Evolutionary conservation across 2,888 invertebrate genomes (phyloP).

Genomic region (Bombyx huttoni): DNA sequence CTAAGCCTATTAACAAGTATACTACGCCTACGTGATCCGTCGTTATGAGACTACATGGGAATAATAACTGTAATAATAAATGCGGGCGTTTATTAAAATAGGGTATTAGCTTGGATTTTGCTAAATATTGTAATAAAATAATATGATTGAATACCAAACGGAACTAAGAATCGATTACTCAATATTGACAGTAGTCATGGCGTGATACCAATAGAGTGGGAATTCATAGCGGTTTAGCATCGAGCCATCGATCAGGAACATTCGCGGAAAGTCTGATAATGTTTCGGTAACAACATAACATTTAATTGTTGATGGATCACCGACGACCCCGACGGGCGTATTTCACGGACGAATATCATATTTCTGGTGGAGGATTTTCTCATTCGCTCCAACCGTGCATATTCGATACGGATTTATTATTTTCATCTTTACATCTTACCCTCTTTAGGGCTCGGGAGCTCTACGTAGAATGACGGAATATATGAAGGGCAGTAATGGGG

Average conservation of each 20-base stretch:
- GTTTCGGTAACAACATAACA: conserved; percentile 57
- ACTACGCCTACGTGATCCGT: no score
- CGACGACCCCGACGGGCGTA: conserved; percentile 31
- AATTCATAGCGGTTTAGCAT: conserved; percentile 37
- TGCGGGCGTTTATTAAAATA: no score
- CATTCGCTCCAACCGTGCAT: conserved; percentile 53
- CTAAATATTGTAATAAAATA: neutral
- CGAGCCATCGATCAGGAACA: conserved; percentile 57
- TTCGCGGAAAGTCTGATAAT: conserved; percentile 55
- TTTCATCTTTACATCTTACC: conserved; percentile 61
- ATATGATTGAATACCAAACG: conserved; percentile 17
- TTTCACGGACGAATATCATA: conserved; percentile 44
- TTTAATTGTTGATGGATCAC: conserved; percentile 69
- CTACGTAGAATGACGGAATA: conserved; percentile 71
- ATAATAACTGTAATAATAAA: no score
- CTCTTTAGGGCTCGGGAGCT: conserved; percentile 62
- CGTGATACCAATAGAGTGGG: conserved; percentile 31
- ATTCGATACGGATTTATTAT: conserved; percentile 69
- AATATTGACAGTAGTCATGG: conserved; percentile 41
- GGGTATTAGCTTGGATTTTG: no score
- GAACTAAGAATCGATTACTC: conserved; percentile 37
- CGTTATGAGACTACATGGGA: no score
- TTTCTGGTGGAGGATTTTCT: conserved; percentile 36
- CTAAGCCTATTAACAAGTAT: no score
- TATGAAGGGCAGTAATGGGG: conserved; percentile 67